Conservation (phyloP, 2,888 invertebrate genomes). For the Trimorus sp. region DNA sequence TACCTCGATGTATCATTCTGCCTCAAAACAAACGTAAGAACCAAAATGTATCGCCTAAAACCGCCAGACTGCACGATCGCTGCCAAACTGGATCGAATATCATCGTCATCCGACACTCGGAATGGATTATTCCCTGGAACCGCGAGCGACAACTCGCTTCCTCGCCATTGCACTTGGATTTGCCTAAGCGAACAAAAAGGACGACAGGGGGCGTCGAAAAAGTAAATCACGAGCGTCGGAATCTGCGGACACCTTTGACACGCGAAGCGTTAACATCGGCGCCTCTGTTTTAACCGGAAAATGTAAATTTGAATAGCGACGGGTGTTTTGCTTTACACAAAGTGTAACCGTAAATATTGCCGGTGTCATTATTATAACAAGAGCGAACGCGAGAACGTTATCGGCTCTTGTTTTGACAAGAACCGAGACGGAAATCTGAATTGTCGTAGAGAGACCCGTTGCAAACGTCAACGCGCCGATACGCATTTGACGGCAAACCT, state of each 20-base stretch:
- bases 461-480: too few species aligned
- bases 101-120: too few species aligned
- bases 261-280: constrained; percentile 43
- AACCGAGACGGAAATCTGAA: constrained; percentile 24
- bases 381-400: constrained; percentile 22
- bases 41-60: too few species aligned
- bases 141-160: neutral
- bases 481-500: too few species aligned
- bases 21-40: too few species aligned
- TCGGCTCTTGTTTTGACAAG: constrained; percentile 32
- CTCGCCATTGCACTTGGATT: constrained; percentile 22
- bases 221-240: constrained; percentile 37
- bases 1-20: too few species aligned
- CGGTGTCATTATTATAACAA: constrained; percentile 39
- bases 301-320: constrained; percentile 52
- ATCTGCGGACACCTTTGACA: constrained; percentile 54
- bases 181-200: constrained; percentile 19
- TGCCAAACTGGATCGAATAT: too few species aligned
- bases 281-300: constrained; percentile 50
- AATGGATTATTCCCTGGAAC: too few species aligned
- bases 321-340: constrained; percentile 41
- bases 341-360: constrained; percentile 54
- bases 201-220: constrained; percentile 24
- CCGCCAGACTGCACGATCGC: too few species aligned
- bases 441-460: neutral